phyloP scores from a whole-genome alignment of 2,888 invertebrate species.

The Hydroisotoma schaefferi region DNA sequence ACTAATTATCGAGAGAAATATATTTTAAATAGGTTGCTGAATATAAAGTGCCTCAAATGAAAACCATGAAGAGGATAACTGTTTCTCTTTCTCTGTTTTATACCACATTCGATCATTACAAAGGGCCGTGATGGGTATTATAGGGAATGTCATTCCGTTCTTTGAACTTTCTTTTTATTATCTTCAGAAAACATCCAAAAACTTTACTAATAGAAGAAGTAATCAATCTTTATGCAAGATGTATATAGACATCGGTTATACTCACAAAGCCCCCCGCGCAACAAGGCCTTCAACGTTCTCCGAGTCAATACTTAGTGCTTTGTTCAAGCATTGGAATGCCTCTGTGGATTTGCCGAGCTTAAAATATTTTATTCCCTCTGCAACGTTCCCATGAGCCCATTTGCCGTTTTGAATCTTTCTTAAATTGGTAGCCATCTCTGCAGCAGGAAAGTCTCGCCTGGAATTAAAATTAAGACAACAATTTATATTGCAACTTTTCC shows the following conservation, averaged over 20 bases:
- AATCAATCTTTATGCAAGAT: background rate
- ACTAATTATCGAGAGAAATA: background rate
- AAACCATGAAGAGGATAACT: background rate
- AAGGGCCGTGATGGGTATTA: background rate
- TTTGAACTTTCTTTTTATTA: background rate
- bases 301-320: conserved; percentile 86
- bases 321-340: conserved; percentile 90
- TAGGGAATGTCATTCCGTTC: conserved; percentile 4
- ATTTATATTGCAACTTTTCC: too few species aligned
- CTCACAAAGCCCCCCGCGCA: conserved; percentile 79
- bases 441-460: conserved; percentile 71
- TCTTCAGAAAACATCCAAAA: conserved; percentile 10
- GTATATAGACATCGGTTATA: conserved; percentile 29
- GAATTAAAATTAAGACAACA: conserved; percentile 39
- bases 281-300: conserved; percentile 88
- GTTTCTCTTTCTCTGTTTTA: background rate
- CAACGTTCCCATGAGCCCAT: conserved; percentile 89
- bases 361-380: conserved; percentile 93
- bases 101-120: too few species aligned
- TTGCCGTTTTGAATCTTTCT: conserved; percentile 87
- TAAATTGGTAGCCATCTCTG: conserved; percentile 78
- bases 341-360: conserved; percentile 89
- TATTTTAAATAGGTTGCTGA: too few species aligned
- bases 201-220: background rate
- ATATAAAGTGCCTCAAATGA: background rate